Base-by-base conservation (phyloP, 2,113 vertebrate genomes). In the Anoura caudifer region DNA sequence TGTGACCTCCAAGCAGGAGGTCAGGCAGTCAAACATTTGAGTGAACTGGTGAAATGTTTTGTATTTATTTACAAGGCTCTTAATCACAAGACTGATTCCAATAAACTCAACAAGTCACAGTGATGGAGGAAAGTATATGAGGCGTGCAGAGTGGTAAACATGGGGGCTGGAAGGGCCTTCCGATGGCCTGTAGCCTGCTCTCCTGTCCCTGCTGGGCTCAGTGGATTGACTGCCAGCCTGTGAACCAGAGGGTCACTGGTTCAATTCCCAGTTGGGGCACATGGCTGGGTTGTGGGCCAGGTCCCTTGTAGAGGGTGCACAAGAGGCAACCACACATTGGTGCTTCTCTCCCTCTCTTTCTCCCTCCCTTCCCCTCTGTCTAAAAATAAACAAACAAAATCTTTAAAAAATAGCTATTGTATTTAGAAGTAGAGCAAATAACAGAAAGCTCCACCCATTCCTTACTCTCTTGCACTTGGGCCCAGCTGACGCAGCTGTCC, bases 31-130 rank as follows among this genome's bases (percentile, higher is more conserved):
- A 92, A 94, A 43, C 94, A 86, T 94, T 84, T 38, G 86, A 93
- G 54, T 85, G 94, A 96, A 47, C 88, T 87, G 77, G 85, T 90
- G 93, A 96, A 92, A 87, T 86, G 92, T 86, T 92, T 91, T 89
- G 75, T 73, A 22, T 90, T 94, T 93, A 79, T 97, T 97, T 96
- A 85, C 94, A 87, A 95, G 95, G 38, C 91, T 67, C 81, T 91
- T 87, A 82, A 91, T 82, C 91, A 61, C 81, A 52, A 56, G 91
- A 52, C 89, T 28, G 92, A 80, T 90, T 82, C 91, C 88, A 63
- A 59, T 96, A 95, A 96, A 96, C 93, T 95, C 90, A 79, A 50
- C 87, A 72, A 84, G 94, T 92, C 84, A n/a, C 17, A 76, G 81
- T 38, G 63, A 75, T 17, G 82, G 67, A 82, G 77, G 59, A 38